Evolutionary conservation across 2,888 invertebrate species (phyloP).

Genomic region (Vesta saturnalis): DNA sequence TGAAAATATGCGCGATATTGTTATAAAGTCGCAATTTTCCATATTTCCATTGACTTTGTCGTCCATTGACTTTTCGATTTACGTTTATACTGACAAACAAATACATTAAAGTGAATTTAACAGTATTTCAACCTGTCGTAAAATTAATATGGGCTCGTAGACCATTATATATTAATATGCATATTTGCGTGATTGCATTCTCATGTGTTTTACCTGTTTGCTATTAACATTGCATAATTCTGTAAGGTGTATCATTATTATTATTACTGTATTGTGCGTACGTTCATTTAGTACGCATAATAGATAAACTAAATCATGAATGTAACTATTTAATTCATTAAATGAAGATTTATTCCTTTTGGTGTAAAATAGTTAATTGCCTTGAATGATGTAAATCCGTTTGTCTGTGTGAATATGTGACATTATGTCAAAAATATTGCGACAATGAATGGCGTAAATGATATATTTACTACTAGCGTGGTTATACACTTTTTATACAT

Average conservation of each 20-base stretch:
- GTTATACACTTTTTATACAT: too few species aligned
- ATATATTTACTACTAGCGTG: too few species aligned
- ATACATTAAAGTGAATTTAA: slow-evolving; percentile 7
- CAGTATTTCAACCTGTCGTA: slow-evolving; percentile 29
- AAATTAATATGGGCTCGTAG: slow-evolving; percentile 46
- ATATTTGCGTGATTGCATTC: slow-evolving; percentile 33
- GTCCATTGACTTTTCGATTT: slow-evolving; percentile 9
- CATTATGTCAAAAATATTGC: too few species aligned
- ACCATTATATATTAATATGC: slow-evolving; percentile 37
- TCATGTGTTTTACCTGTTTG: slow-evolving; percentile 25
- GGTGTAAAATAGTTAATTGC: too few species aligned
- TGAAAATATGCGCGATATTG: neutral
- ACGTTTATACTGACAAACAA: neutral
- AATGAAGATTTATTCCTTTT: too few species aligned
- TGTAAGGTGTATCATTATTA: slow-evolving; percentile 16
- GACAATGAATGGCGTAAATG: too few species aligned
- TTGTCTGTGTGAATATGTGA: too few species aligned
- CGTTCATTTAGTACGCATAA: slow-evolving; percentile 26
- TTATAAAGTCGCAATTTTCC: neutral
- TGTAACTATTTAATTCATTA: too few species aligned
- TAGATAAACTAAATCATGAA: too few species aligned
- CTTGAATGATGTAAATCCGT: too few species aligned
- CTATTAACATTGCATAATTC: slow-evolving; percentile 33
- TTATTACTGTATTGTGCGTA: slow-evolving; percentile 40
- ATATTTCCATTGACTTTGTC: neutral